A percentile compares a stretch with the other conserved stretches of the same genome.
Evolutionary conservation across 1,140 invertebrate genomes (phyloP).

Genomic region (Linepithema humile): DNA sequence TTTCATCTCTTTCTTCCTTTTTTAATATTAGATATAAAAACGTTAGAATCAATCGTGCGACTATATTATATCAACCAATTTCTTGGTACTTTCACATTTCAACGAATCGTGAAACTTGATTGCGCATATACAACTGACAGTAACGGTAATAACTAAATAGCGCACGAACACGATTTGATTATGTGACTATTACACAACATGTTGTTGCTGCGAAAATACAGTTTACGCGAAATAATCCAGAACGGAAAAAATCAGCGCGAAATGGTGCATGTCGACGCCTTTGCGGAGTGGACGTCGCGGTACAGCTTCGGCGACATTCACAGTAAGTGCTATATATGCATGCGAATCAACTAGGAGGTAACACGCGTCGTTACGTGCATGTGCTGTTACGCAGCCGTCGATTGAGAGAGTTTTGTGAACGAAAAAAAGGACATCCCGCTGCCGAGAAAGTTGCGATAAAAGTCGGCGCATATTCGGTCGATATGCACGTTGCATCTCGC

Average conservation of each 20-base stretch:
- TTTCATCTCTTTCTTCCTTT: no score
- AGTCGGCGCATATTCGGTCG: not conserved
- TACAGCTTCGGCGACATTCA: no score
- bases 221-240: not conserved
- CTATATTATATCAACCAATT: no score
- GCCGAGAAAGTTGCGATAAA: constrained; percentile 72
- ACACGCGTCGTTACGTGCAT: not conserved
- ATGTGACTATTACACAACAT: constrained; percentile 16
- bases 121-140: not conserved
- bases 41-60: no score
- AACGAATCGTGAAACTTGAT: constrained; percentile 2
- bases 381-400: constrained; percentile 35
- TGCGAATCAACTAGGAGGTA: not conserved
- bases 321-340: no score
- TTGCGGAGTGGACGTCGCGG: not conserved
- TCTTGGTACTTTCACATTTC: not conserved
- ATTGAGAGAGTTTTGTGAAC: constrained; percentile 61
- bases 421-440: constrained; percentile 58
- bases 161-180: not conserved
- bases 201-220: not conserved
- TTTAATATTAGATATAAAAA: no score
- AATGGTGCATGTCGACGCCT: not conserved
- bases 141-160: not conserved
- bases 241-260: not conserved
- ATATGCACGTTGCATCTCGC: constrained; percentile 4